Evolutionary conservation across 2,888 invertebrate genomes (phyloP), one percentile per base, ranked within the genome.

Genomic region (Cheilosia pagana): DNA sequence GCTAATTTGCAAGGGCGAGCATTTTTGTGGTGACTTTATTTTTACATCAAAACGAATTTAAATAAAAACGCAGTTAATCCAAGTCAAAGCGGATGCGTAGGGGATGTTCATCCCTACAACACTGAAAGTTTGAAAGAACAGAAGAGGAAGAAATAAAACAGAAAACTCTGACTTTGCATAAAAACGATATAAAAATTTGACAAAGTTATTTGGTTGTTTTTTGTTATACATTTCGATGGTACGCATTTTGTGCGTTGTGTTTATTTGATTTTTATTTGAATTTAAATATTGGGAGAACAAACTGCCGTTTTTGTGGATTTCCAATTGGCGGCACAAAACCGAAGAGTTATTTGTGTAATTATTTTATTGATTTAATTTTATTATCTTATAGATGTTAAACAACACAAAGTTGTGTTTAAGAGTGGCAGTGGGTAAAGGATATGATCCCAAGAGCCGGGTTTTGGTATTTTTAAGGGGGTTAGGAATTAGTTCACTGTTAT

Each of bases 1-100:
- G 19, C 53, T 70, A 79, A 68, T 79, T 79, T 65, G 62, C 68
- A 74, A 65, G 45, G 65, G 52, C 63, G 16, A 65, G 53, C 53
- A 53, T 65, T 59, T 65, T 70, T 43, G 74, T 74, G 74, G 83
- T 41, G 48, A 65, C 16, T 78, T 78, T 74, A 78, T 72, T 72
- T 53, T 55, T 67, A 19, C 41, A 72, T 50, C 57, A 43, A 74
- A 41, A 52, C 35, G 70, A 83, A 83, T 83, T 83, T 83, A 83
- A 83, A 83, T 83, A 83, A 83, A 79, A 79, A 74, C 68, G 59
- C 83, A 83, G 41, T 83, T 79, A 79, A 75, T 83, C 59, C 70
- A 50, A 52, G 59, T 28, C 23, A 63, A 65, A 57, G 19, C 41
- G 55, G 6, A 65, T 35, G 23, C 35, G 53, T 19, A 31, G 62